These are phyloP conservation scores for Candidula unifasciata DNA, from an alignment of 2,888 invertebrate genomes.

Conservation along the genomic window DNA sequence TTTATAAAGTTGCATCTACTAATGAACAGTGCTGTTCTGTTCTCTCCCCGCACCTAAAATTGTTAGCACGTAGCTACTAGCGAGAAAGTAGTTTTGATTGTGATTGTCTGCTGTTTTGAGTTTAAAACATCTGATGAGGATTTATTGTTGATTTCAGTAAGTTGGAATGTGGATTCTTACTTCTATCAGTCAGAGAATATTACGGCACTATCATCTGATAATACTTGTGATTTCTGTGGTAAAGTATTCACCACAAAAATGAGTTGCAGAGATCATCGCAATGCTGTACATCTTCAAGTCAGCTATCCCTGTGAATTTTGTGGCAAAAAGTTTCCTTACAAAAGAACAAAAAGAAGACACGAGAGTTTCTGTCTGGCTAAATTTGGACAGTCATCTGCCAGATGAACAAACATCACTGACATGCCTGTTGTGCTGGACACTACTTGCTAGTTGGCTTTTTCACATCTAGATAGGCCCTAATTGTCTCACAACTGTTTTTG, in stretches of 20 bases:
- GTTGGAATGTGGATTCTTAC: constrained; percentile 23
- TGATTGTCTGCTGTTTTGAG: neutral
- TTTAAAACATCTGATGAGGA: constrained; percentile 17
- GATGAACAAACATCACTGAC: neutral
- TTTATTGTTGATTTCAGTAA: constrained; percentile 40
- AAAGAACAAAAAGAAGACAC: constrained; percentile 44
- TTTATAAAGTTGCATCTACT: too few relatives aligned
- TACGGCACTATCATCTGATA: constrained; percentile 16
- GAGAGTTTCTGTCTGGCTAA: constrained; percentile 30
- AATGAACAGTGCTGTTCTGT: too few relatives aligned
- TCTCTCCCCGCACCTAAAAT: too few relatives aligned
- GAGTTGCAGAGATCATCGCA: constrained; percentile 48
- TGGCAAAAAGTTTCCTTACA: constrained; percentile 49
- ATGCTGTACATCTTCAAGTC: constrained; percentile 50
- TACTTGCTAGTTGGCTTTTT: neutral
- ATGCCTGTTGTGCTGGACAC: neutral
- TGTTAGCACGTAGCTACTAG: too few relatives aligned
- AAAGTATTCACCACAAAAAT: constrained; percentile 50
- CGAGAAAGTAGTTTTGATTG: too few relatives aligned
- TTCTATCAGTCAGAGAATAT: constrained; percentile 6
- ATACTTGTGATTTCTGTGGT: constrained; percentile 52
- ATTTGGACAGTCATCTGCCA: neutral
- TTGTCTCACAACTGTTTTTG: too few relatives aligned
- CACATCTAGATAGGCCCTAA: neutral
- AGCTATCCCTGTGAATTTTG: constrained; percentile 46